Evolutionary conservation across 2,113 vertebrate species (phyloP).

Genomic region (Rostratula benghalensis): DNA sequence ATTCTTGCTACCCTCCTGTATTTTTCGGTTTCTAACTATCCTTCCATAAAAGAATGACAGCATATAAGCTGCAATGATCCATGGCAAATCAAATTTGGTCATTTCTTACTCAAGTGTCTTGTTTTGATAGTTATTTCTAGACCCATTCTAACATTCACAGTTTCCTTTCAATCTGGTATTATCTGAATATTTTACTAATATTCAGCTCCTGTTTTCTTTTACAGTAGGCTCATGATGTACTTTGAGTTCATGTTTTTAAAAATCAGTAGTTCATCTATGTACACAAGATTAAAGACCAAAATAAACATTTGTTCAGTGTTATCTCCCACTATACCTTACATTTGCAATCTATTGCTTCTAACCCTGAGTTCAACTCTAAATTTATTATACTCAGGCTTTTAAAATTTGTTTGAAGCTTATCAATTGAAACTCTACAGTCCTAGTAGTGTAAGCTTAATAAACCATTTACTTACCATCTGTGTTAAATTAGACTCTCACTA

Average conservation of each 20-base stretch:
- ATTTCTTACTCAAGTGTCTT: background rate
- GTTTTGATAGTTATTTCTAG: background rate
- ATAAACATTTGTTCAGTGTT: slow-evolving; percentile 1
- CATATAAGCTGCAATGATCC: background rate
- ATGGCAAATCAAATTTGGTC: background rate
- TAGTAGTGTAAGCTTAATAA: background rate
- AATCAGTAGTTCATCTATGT: background rate
- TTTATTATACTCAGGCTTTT: background rate
- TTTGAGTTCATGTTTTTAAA: background rate
- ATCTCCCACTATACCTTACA: background rate
- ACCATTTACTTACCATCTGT: background rate
- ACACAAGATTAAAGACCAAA: background rate
- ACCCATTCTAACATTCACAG: background rate
- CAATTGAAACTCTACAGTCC: background rate
- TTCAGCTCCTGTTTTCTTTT: background rate
- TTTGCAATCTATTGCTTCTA: slow-evolving; percentile 18
- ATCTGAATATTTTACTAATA: background rate
- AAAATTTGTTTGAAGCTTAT: slow-evolving; percentile 42
- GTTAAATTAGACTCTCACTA: background rate
- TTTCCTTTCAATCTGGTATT: background rate
- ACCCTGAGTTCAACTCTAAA: background rate
- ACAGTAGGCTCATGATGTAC: background rate
- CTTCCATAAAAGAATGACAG: background rate
- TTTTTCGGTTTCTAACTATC: background rate
- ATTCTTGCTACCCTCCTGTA: background rate